These are phyloP conservation scores for Agelastica alni DNA, from an alignment of 2,888 invertebrate genomes.

Conservation along the genomic window DNA sequence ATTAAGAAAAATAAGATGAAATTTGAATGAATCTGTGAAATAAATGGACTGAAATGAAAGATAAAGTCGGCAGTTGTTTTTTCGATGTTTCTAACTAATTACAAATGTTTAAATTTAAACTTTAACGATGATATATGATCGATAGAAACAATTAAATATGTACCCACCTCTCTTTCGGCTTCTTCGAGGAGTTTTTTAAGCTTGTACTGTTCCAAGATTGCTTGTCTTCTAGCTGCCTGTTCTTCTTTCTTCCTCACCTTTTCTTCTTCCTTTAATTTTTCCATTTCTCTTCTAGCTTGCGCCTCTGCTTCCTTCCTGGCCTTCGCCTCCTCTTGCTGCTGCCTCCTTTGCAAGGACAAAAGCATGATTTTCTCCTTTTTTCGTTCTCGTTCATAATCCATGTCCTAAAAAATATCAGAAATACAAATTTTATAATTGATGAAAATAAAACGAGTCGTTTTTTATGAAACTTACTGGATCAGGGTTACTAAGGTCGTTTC, in stretches of 20 bases:
- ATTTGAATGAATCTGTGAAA: too few species aligned
- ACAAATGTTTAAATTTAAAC: too few species aligned
- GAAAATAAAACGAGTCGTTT: neutral
- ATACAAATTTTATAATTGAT: neutral
- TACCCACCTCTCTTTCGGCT: conserved; percentile 78
- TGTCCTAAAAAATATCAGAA: conserved; percentile 67
- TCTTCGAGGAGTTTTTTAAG: conserved; percentile 92
- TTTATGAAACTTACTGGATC: conserved; percentile 64
- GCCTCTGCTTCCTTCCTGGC: conserved; percentile 82
- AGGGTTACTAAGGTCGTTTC: conserved; percentile 66
- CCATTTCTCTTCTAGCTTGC: conserved; percentile 74
- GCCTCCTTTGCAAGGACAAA: conserved; percentile 85
- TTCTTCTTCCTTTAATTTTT: conserved; percentile 76
- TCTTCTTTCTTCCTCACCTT: conserved; percentile 77
- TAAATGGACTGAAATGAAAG: too few species aligned
- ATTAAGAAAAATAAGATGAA: too few species aligned
- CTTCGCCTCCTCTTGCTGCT: conserved; percentile 87
- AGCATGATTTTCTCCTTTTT: conserved; percentile 91
- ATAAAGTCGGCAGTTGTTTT: too few species aligned
- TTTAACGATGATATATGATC: too few species aligned
- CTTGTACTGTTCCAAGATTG: conserved; percentile 91
- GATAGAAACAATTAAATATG: too few species aligned
- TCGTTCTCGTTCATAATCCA: conserved; percentile 88
- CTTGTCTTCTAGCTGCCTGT: conserved; percentile 83
- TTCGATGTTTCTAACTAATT: too few species aligned